phyloP scores from a whole-genome alignment of 2,797 vertebrate species.

The Chaenodraco wilsoni region DNA sequence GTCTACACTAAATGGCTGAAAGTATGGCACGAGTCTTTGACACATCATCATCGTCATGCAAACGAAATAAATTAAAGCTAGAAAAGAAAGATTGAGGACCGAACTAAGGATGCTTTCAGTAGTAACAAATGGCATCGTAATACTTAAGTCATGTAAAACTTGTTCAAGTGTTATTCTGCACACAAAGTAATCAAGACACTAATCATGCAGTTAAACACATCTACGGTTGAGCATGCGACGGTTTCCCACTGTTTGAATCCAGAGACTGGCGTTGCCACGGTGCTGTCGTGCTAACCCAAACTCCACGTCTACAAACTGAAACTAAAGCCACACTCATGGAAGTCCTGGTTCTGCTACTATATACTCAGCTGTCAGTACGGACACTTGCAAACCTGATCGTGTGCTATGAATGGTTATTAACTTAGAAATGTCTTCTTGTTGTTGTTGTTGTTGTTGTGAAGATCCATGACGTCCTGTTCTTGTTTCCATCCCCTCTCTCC shows the following conservation, averaged over 20 bases:
- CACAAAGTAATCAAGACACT: conserved; percentile 82
- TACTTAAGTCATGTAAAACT: conserved; percentile 89
- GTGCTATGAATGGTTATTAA: conserved; percentile 78
- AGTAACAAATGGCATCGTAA: conserved; percentile 93
- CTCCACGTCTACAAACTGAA: conserved; percentile 47
- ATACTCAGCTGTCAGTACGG: conserved; percentile 52
- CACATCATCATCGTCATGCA: conserved; percentile 83
- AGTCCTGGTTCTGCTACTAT: conserved; percentile 82
- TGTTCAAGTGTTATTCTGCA: conserved; percentile 90
- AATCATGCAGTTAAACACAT: conserved; percentile 92
- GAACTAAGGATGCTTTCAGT: conserved; percentile 81
- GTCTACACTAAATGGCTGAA: conserved; percentile 77
- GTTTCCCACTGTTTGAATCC: conserved; percentile 65
- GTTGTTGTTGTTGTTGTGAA: conserved; percentile 43
- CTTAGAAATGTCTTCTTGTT: conserved; percentile 79
- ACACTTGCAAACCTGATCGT: conserved; percentile 83
- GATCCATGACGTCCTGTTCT: conserved; percentile 63
- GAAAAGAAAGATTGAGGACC: conserved; percentile 75
- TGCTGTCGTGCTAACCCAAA: conserved; percentile 17
- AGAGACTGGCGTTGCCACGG: too few relatives aligned
- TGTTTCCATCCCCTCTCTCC: conserved; percentile 42
- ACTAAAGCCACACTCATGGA: conserved; percentile 72
- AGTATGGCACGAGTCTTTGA: conserved; percentile 85
- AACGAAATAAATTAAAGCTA: conserved; percentile 81
- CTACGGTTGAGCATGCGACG: conserved; percentile 86